Evolutionary conservation across 2,797 vertebrate genomes (phyloP), one percentile per base, ranked within the genome.

Genomic region (Diplodus puntazzo): DNA sequence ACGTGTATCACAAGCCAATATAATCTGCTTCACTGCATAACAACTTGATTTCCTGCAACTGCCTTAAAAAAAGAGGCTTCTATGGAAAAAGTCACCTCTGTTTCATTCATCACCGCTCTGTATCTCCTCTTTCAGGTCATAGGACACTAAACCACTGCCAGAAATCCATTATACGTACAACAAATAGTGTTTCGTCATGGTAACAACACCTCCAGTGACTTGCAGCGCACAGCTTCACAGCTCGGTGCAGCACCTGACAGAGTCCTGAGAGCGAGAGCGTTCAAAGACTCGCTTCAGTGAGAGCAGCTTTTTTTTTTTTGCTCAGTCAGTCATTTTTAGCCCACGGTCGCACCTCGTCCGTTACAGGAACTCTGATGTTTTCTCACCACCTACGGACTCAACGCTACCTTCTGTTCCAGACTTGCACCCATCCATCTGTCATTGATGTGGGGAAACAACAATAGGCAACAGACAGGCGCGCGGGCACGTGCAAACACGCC

Each of bases 401-500:
- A 20, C 39, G 66, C 77, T 80, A 86, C 88, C 80, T 77, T 81
- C 72, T 46, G 48, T 77, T 39, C 79, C 53, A 75, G 70, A 85
- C 81, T 66, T 81, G 81, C 81, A 79, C 55, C 59, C 81, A 77
- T 81, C 69, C 73, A 70, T 84, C 69, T 71, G 74, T 81, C 73
- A 75, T 58, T 64, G 53, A 85, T 75, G 78, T 67, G 74, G 80
- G 82, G 81, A 80, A 84, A 82, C 80, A 77, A 82, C 76, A 84
- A 85, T 79, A 58, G 73, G 30, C 76, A 75, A 77, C 69, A 85
- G 80, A 72, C 64, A 73, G 74, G 80, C 69, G 14, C 71, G 67
- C 39, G 81, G 91, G 88, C 94, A 87, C 86, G 91, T 82, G 94
- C 73, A 85, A 83, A 91, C 94, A 93, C 4, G 93, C 82, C 48